Base-by-base conservation (phyloP, 2,888 invertebrate genomes). In the Gastrophysa polygoni region DNA sequence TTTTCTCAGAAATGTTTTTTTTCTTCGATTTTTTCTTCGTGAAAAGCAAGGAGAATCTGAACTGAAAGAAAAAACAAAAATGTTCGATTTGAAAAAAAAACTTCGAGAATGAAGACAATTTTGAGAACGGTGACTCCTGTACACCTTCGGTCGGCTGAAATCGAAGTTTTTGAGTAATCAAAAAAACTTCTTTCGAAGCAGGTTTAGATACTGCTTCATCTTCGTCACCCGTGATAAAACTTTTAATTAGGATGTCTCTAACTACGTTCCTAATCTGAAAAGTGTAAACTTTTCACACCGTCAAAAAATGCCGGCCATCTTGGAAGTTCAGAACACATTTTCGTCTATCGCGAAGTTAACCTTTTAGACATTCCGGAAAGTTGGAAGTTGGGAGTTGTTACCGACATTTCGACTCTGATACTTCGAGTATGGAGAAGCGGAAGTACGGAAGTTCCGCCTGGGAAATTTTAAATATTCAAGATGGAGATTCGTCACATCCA, bases 301-400 rank as follows among this genome's bases (percentile, higher is more conserved):
- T 38, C 28, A 43, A 54, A 59, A 62, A 63, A 63, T 34, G 32
- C 7, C 17, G 48, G 29, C 44, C 38, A 57, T 44, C n/a, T 32
- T 63, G 58, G 38, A 51, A 21, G 10, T 24, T 17, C 5, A 11
- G 28, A 51, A 28, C 57, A 46, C 17, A n/a, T 20, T 54, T 49
- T 54, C 17, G 44, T 52, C 57, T 58, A 54, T 57, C 46, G 28
- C 44, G 21, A 47, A 61, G 61, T 61, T 38, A 57, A 57, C 43
- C 29, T 44, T 29, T 44, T n/a, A 34, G 62, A 48, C 52, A 62
- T 29, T 38, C 28, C 32, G 18, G 28, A 48, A 43, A 48, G 43
- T 62, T 58, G 44, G 49, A 18, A 52, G 34, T 32, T 24, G 51
- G 16, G 49, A 34, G 43, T 54, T 24, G 24, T 20, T 52, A 14